Base-by-base conservation (phyloP, 2,888 invertebrate species). In the Caradrina clavipalpis region DNA sequence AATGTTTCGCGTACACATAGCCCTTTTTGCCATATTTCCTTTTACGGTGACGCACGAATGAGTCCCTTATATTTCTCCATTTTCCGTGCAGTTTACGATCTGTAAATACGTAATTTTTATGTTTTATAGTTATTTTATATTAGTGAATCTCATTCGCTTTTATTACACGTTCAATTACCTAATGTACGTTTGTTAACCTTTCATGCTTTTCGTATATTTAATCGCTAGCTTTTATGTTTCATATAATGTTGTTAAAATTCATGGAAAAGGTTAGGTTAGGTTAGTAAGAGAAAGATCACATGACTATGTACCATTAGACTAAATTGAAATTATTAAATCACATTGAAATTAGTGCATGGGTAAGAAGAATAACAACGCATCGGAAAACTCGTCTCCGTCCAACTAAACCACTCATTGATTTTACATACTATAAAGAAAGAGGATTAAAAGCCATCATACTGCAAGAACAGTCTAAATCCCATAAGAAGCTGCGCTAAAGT, bases 21-120 rank as follows among this genome's bases (percentile, higher is more conserved):
- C 84, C 86, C 65, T 85, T 88, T 76, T 90, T 91, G 17, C 83
- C 86, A 62, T 86, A 87, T 39, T 86, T 87, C 31, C 87, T 83
- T 72, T 89, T 91, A 8, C 87, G 68, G 74, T 91, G 87, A n/a
- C 94, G 88, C 26, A 94, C 94, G 85, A 90, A 94, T 1, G 93
- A 91, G 76, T 94, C 95, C n/a, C 94, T 86, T 56, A 94, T 90
- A 83, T 94, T 94, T n/a, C 95, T 90, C 95, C 95, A 94, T 90
- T 94, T 94, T 82, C 88, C 86, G 69, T 92, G 87, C 5, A 94
- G 85, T 82, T 91, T 94, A 81, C 89, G 91, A 84, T 87, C 94
- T 94, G 92, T n/a, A 88, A 89, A 80, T 59, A 80, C 61, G 66
- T 62, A 80, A 84, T 73, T 60, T 78, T 76, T 59, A 56, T 65